These are phyloP conservation scores for Nothobranchius furzeri DNA, from an alignment of 2,113 vertebrate genomes.

Conservation along the genomic window DNA sequence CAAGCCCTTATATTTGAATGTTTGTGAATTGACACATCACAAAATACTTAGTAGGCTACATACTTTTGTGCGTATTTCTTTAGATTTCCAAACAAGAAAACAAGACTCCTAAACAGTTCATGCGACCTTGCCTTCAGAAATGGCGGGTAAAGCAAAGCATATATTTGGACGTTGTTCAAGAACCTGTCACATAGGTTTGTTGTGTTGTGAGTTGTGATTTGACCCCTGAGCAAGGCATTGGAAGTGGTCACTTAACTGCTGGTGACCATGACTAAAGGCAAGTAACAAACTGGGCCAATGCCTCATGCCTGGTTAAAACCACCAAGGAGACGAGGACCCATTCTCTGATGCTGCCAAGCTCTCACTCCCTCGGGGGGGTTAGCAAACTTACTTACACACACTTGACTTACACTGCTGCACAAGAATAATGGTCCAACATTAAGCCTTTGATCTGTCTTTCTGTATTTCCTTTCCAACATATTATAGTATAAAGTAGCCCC, in stretches of 20 bases:
- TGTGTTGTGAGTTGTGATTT: constrained; percentile 51
- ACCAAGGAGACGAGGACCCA: constrained; percentile 26
- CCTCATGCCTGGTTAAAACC: constrained; percentile 68
- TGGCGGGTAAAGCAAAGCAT: constrained; percentile 48
- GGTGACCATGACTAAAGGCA: constrained; percentile 62
- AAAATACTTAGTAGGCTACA: constrained; percentile 34
- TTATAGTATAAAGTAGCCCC: constrained; percentile 33
- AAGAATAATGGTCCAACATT: constrained; percentile 64
- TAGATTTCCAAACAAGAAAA: constrained; percentile 44
- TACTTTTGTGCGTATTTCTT: neutral
- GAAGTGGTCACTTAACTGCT: constrained; percentile 76
- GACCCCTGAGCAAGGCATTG: constrained; percentile 42
- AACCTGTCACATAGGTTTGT: constrained; percentile 56
- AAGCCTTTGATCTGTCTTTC: constrained; percentile 48
- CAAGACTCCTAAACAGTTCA: constrained; percentile 33
- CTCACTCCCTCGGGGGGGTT: constrained; percentile 33
- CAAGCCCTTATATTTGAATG: constrained; percentile 47
- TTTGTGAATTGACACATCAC: constrained; percentile 59
- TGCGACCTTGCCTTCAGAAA: constrained; percentile 37
- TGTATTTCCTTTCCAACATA: constrained; percentile 28
- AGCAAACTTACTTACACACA: constrained; percentile 65
- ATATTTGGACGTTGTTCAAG: constrained; percentile 49
- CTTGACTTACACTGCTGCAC: constrained; percentile 59
- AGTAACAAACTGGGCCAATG: constrained; percentile 57
- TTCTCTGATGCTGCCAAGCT: constrained; percentile 41